Conservation (phyloP, 2,113 vertebrate genomes). For the Antigone vipio region DNA sequence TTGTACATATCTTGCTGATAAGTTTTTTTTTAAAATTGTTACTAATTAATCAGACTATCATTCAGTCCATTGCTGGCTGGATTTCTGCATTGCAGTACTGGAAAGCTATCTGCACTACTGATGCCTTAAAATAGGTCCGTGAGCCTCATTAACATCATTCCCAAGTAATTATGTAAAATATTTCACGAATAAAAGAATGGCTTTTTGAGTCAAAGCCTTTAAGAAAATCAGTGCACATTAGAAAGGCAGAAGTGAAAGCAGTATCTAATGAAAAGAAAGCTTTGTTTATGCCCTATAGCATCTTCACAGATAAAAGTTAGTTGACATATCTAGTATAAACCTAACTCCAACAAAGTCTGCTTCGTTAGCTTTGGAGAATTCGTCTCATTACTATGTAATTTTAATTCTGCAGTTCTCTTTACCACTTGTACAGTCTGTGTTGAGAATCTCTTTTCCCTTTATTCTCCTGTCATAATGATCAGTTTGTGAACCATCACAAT, state of each 20-base stretch:
- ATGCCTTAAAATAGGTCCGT: neutral
- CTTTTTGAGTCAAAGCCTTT: neutral
- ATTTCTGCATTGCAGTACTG: constrained; percentile 19
- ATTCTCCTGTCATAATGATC: neutral
- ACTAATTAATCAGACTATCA: neutral
- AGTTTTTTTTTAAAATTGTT: neutral
- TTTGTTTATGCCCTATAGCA: neutral
- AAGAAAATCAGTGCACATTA: neutral
- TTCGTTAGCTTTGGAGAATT: neutral
- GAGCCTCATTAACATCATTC: neutral
- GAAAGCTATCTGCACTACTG: neutral
- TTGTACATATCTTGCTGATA: neutral
- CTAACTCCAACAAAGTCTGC: neutral
- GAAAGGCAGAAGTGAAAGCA: neutral
- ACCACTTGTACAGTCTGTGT: neutral
- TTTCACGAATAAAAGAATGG: neutral
- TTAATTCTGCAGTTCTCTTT: neutral
- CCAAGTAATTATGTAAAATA: neutral
- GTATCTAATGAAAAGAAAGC: neutral
- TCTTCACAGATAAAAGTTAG: neutral
- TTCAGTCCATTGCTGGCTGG: neutral
- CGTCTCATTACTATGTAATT: neutral
- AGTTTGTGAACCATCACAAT: neutral
- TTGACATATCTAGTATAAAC: neutral
- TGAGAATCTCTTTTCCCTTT: neutral